These are phyloP conservation scores for Penaeus indicus DNA, from an alignment of 1,140 invertebrate genomes.

Conservation along the genomic window DNA sequence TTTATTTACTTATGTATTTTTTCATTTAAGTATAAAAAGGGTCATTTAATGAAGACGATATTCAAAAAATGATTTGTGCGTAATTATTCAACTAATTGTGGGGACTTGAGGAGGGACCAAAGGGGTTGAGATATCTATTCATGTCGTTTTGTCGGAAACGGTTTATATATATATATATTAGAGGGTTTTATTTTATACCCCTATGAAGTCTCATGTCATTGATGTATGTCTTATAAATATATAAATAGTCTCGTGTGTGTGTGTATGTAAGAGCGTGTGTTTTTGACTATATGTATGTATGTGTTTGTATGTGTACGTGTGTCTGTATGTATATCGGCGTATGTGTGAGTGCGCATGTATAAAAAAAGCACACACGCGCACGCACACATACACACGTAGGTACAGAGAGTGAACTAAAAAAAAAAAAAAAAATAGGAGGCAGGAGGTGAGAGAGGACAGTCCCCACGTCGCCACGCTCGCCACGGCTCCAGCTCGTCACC, in stretches of 20 bases:
- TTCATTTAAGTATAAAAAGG: neutral
- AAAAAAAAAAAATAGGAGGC: too few relatives aligned
- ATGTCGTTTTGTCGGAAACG: too few relatives aligned
- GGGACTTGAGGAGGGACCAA: slow-evolving; percentile 1
- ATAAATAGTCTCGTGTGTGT: neutral
- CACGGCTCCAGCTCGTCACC: slow-evolving; percentile 42
- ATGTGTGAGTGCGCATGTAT: too few relatives aligned
- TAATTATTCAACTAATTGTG: slow-evolving; percentile 29
- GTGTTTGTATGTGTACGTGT: neutral
- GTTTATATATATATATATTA: too few relatives aligned
- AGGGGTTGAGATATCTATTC: neutral
- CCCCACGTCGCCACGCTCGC: neutral
- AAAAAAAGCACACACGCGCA: too few relatives aligned
- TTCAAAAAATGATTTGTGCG: slow-evolving; percentile 32
- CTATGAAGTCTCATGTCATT: too few relatives aligned
- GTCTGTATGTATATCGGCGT: too few relatives aligned
- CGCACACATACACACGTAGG: too few relatives aligned
- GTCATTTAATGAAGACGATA: slow-evolving; percentile 2
- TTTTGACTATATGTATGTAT: neutral
- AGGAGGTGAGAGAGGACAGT: neutral
- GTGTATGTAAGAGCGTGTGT: neutral
- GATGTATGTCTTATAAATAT: too few relatives aligned
- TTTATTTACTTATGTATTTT: too few relatives aligned
- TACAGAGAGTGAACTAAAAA: too few relatives aligned
- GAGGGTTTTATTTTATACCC: too few relatives aligned